Evolutionary conservation across 2,888 invertebrate genomes (phyloP).

Genomic region (Ophion obscuratus): DNA sequence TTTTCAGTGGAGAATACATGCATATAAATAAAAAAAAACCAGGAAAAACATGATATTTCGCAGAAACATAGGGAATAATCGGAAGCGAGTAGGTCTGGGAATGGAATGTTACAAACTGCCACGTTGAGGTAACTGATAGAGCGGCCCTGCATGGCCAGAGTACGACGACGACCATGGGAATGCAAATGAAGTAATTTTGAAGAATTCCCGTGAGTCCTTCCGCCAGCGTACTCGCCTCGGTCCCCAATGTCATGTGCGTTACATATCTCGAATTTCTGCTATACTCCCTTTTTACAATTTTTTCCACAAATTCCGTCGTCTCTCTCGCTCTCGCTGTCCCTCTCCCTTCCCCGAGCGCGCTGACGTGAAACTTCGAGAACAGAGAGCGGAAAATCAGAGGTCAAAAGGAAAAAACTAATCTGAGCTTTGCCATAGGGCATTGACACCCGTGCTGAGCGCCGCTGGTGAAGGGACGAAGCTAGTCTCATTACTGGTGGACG

Average conservation of each 20-base stretch:
- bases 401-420: slow-evolving; percentile 63
- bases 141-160: slow-evolving; percentile 18
- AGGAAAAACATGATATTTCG: slow-evolving; percentile 45
- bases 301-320: slow-evolving; percentile 29
- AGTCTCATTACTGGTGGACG: slow-evolving; percentile 31
- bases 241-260: slow-evolving; percentile 44
- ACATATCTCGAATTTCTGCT: slow-evolving; percentile 41
- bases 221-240: slow-evolving; percentile 50
- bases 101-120: slow-evolving; percentile 45
- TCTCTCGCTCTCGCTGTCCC: neutral
- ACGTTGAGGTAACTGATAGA: slow-evolving; percentile 19
- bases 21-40: slow-evolving; percentile 29
- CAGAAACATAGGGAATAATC: slow-evolving; percentile 44
- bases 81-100: slow-evolving; percentile 32
- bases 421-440: slow-evolving; percentile 50
- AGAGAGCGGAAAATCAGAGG: slow-evolving; percentile 41
- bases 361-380: slow-evolving; percentile 51
- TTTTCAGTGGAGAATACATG: neutral
- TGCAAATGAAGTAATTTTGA: slow-evolving; percentile 79
- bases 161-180: slow-evolving; percentile 64
- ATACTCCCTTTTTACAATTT: slow-evolving; percentile 64
- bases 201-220: slow-evolving; percentile 73
- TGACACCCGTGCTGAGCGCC: neutral
- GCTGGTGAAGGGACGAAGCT: neutral
- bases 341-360: slow-evolving; percentile 23